Base-by-base conservation (phyloP, 2,888 invertebrate species). In the Cheilosia variabilis region DNA sequence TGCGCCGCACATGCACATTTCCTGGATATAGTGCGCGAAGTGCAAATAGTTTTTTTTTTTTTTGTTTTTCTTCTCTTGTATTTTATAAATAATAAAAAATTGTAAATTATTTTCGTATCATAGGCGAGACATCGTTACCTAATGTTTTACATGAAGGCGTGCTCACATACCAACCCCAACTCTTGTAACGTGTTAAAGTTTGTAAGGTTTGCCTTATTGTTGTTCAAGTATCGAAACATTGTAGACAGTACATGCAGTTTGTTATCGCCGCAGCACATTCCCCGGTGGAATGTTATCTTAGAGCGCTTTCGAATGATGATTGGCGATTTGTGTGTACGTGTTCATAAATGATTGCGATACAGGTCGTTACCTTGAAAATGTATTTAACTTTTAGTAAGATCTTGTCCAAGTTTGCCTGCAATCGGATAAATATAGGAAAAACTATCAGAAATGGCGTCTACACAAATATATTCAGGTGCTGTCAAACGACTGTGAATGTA, bases 1-100 rank as follows among this genome's bases (percentile, higher is more conserved):
- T 57, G 65, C 72, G 60, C 66, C 63, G 62, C 78, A 72, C 66
- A 72, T 78, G 82, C 78, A 78, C 66, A 83, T 72, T 83, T 83
- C 78, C 78, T 73, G 78, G 62, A 72, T 71, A 43, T 45, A 66
- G 45, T n/a, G 77, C 63, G 60, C 37, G 15, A 65, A 79, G 73
- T 60, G 78, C 77, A 77, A 72, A 72, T 63, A 65, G 22, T 52
- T 63, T n/a, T 47, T 41, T 37, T 15, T 15, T 47, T 47, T 60
- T n/a, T 34, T 22, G 2, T 2, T 22, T 27, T 5, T 6, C 5
- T 27, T 27, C 27, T 27, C 27, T 27, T 27, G 2, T 6, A 27
- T 60, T 13, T 47, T 24, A 24, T 65, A 60, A 62, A 60, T 15
- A 62, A 31, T 13, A 58, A 66, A 47, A 41, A 22, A 37, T 13